Evolutionary conservation across 2,888 invertebrate species (phyloP), one percentile per base, ranked within the genome.

Genomic region (Micoletzkya japonica): DNA sequence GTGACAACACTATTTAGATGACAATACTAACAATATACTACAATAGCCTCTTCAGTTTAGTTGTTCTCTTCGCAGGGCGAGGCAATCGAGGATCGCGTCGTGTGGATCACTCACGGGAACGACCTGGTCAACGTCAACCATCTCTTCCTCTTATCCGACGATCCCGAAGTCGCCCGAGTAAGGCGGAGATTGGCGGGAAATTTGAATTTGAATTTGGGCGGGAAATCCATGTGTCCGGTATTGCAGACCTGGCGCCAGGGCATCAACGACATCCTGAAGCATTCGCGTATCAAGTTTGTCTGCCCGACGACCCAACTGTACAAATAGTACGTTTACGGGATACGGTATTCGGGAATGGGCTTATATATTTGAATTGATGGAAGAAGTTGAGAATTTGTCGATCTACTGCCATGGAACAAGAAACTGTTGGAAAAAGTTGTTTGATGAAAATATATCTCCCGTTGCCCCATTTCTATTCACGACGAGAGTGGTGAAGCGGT

Each of bases 71-170:
- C 36, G 17, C 26, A 66, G 30, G 72, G 76, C 50, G 90, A 89
- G 73, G 83, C 85, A 58, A 86, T 96, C 76, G 97, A 97, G 82
- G 94, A 94, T 75, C 92, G 94, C 86, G 95, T 95, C 4, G 88
- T 98, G 63, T 95, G 96, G 73, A 93, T 98, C 85, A 97, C 97
- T 88, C 95, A 95, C 85, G 97, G 97, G 14, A 58, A 30, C 24
- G 98, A 99, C 88, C 93, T 98, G 87, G 98, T 99, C 86, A 97
- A 96, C 88, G 95, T 97, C 86, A 95, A 92, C 88, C 95, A 95
- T 88, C 95, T 95, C 85, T 95, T 95, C 73, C 92, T 98, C 81
- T 92, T 97, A 74, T 96, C 95, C 86, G 92, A 94, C 20, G 93
- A 94, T 88, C 91, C 92, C 26, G 92, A 92, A 76, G 93, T 92